Conservation (phyloP, 2,113 vertebrate species). For the Vireo altiloquus region DNA sequence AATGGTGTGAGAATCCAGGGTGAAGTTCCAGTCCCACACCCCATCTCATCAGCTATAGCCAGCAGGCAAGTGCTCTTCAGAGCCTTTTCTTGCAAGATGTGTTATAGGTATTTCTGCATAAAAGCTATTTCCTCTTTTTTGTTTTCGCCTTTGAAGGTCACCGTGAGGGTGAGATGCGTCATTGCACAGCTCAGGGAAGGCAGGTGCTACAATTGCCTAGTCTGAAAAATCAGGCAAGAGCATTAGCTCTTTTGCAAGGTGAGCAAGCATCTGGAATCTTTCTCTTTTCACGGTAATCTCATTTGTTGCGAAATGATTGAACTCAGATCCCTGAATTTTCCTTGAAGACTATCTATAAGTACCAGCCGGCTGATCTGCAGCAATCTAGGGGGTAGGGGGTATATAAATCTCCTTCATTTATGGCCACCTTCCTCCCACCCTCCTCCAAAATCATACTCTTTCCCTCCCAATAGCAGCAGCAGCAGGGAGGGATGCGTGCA, state of each 20-base stretch:
- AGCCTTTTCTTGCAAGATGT: neutral
- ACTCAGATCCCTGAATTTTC: neutral
- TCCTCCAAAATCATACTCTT: neutral
- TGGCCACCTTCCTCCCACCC: neutral
- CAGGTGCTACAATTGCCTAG: slow-evolving; percentile 25
- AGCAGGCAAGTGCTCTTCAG: neutral
- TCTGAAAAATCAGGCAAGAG: neutral
- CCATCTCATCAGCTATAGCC: neutral
- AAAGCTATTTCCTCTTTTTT: slow-evolving; percentile 29
- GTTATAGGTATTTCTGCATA: slow-evolving; percentile 8
- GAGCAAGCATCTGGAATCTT: neutral
- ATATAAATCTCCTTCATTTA: neutral
- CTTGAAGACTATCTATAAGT: neutral
- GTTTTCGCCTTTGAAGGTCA: neutral
- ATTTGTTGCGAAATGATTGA: neutral
- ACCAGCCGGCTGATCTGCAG: neutral
- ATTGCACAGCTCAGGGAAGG: neutral
- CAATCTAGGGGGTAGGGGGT: neutral
- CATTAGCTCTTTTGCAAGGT: neutral
- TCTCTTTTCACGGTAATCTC: neutral
- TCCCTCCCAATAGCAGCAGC: neutral
- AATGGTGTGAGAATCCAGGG: slow-evolving; percentile 51
- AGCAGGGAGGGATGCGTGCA: neutral
- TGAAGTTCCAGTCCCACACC: neutral
- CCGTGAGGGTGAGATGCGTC: slow-evolving; percentile 3